These are phyloP conservation scores for Tinamus major DNA, from an alignment of 2,797 vertebrate species.

Conservation along the genomic window DNA sequence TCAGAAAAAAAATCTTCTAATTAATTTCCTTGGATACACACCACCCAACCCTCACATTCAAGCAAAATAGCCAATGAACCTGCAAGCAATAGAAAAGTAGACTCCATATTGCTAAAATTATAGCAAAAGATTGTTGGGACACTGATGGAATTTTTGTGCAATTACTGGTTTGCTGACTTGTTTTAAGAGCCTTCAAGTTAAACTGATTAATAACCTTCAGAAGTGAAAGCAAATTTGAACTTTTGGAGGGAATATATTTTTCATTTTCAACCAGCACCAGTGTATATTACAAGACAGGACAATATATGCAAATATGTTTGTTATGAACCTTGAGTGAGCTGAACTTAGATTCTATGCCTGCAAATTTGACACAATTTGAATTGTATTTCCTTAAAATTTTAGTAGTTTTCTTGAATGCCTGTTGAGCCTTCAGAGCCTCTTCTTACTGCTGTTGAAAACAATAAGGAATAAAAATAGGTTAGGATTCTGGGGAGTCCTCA, in stretches of 20 bases:
- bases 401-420: not conserved
- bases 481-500: not conserved
- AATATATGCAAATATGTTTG: fast-evolving
- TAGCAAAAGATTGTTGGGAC: not conserved
- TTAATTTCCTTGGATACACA: not conserved
- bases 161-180: constrained; percentile 29
- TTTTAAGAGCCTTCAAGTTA: constrained; percentile 33
- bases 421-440: not conserved
- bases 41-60: not conserved
- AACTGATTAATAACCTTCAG: not conserved
- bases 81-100: not conserved
- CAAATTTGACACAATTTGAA: not conserved
- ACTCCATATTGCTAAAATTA: not conserved
- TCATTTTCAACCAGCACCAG: not conserved
- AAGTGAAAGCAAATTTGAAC: not conserved
- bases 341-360: not conserved
- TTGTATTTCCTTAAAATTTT: not conserved
- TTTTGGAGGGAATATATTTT: not conserved
- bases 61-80: not conserved
- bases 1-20: not conserved
- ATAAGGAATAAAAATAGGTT: not conserved
- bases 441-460: not conserved
- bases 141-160: constrained; percentile 33
- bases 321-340: not conserved
- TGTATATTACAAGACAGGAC: not conserved